These are phyloP conservation scores for Formica selysi DNA, from an alignment of 1,140 invertebrate species.

Conservation along the genomic window DNA sequence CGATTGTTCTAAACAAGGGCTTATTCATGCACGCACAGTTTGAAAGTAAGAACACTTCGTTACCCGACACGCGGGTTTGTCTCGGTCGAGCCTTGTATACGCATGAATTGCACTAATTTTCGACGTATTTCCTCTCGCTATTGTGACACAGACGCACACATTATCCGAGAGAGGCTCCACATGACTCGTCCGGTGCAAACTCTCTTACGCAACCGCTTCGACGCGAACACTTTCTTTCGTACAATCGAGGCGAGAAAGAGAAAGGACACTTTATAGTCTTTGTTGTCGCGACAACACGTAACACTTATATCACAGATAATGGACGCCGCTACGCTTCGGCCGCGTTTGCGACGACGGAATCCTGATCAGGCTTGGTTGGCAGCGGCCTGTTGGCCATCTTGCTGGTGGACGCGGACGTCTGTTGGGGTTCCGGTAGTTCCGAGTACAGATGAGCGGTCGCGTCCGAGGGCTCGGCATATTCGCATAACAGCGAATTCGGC, in stretches of 20 bases:
- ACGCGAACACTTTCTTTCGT: slow-evolving; percentile 29
- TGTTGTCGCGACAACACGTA: slow-evolving; percentile 37
- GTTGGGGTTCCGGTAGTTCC: slow-evolving; percentile 88
- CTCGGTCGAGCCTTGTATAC: background rate
- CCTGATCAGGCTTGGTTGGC: slow-evolving; percentile 88
- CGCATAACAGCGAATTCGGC: slow-evolving; percentile 88
- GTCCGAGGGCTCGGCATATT: slow-evolving; percentile 91
- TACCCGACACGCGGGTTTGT: background rate
- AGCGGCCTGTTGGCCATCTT: slow-evolving; percentile 90
- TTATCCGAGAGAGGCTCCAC: slow-evolving; percentile 24
- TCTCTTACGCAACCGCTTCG: slow-evolving; percentile 5
- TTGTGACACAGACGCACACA: slow-evolving; percentile 44
- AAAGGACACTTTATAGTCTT: slow-evolving; percentile 33
- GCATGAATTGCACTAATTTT: slow-evolving; percentile 59
- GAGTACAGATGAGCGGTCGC: slow-evolving; percentile 90
- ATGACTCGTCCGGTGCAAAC: background rate
- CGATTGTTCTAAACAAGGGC: slow-evolving; percentile 31
- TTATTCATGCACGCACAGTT: slow-evolving; percentile 32
- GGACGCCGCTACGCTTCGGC: slow-evolving; percentile 76
- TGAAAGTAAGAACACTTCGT: slow-evolving; percentile 41
- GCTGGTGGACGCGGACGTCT: slow-evolving; percentile 85
- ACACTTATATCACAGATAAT: slow-evolving; percentile 79
- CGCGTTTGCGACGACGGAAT: slow-evolving; percentile 70
- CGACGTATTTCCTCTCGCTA: slow-evolving; percentile 41
- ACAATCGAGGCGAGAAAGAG: background rate